Percentiles rank a stretch among this genome's conserved stretches.
Conservation (phyloP, 2,888 invertebrate species). For the Anthrax anthrax region DNA sequence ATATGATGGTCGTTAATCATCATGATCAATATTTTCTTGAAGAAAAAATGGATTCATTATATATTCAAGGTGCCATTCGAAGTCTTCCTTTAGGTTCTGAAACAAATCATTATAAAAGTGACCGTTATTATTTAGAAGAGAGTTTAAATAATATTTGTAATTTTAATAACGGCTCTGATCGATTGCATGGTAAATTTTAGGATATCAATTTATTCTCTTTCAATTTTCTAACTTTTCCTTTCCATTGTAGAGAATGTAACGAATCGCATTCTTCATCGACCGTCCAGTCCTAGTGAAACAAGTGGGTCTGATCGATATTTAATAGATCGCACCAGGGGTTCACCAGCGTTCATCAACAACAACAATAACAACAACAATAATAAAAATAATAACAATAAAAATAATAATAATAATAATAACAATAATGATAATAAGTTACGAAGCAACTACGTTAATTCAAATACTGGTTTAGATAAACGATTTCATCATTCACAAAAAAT, state of each 20-base stretch:
- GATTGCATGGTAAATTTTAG: conserved; percentile 6
- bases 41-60: conserved; percentile 33
- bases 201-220: neutral
- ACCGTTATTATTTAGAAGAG: conserved; percentile 31
- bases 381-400: neutral
- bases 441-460: neutral
- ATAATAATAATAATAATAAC: neutral
- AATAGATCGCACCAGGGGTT: conserved; percentile 27
- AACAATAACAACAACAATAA: neutral
- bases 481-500: conserved; percentile 28
- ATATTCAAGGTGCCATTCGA: conserved; percentile 29
- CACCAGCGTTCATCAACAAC: conserved; percentile 21
- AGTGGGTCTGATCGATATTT: conserved; percentile 34
- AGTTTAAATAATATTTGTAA: conserved; percentile 20
- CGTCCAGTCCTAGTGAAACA: conserved; percentile 34
- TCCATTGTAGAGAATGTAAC: conserved; percentile 16
- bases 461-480: conserved; percentile 18
- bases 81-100: conserved; percentile 30
- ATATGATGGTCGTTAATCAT: conserved; percentile 1
- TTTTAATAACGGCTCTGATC: conserved; percentile 17
- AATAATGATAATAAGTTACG: neutral
- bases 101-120: conserved; percentile 31
- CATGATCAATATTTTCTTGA: conserved; percentile 28
- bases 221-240: neutral
- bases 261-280: conserved; percentile 22